A percentile compares a stretch with the other conserved stretches of the same genome.
phyloP scores from a whole-genome alignment of 2,888 invertebrate genomes.

The Conistra vaccinii region DNA sequence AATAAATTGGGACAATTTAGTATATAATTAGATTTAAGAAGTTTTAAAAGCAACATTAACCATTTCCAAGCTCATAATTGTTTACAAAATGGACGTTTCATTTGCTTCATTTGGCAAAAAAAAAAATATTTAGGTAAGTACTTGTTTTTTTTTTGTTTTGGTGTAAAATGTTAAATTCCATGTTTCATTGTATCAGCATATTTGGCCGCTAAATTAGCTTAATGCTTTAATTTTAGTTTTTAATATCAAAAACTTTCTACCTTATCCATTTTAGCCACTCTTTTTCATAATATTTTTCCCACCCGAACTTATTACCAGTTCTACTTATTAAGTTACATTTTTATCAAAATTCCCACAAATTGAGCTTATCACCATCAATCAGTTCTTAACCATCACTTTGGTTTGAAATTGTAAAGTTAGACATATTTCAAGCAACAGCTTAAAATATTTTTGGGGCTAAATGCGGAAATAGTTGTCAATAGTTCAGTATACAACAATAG shows the following conservation, averaged over 20 bases:
- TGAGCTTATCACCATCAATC: conserved; percentile 30
- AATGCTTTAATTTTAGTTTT: not conserved
- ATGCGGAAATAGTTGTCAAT: not conserved
- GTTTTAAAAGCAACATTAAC: conserved; percentile 51
- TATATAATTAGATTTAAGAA: conserved; percentile 12
- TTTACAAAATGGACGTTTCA: conserved; percentile 56
- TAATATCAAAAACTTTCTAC: not conserved
- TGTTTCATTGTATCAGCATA: not conserved
- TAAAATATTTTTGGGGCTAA: conserved; percentile 5
- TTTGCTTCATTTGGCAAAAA: not conserved
- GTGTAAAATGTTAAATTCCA: not conserved
- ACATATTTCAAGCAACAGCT: conserved; percentile 11
- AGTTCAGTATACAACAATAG: conserved; percentile 5
- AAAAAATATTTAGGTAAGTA: not conserved
- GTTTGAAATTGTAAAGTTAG: conserved; percentile 16
- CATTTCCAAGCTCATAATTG: conserved; percentile 53
- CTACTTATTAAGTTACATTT: not conserved
- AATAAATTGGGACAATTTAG: conserved; percentile 26
- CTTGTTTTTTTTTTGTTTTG: not conserved
- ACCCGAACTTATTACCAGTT: not conserved
- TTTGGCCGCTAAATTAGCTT: not conserved
- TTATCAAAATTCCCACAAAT: conserved; percentile 21
- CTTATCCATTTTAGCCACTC: not conserved
- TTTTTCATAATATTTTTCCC: not conserved
- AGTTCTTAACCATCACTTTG: conserved; percentile 52